A percentile compares a stretch with the other conserved stretches of the same genome.
phyloP scores from a whole-genome alignment of 2,113 vertebrate genomes.

The Amazona vittata region DNA sequence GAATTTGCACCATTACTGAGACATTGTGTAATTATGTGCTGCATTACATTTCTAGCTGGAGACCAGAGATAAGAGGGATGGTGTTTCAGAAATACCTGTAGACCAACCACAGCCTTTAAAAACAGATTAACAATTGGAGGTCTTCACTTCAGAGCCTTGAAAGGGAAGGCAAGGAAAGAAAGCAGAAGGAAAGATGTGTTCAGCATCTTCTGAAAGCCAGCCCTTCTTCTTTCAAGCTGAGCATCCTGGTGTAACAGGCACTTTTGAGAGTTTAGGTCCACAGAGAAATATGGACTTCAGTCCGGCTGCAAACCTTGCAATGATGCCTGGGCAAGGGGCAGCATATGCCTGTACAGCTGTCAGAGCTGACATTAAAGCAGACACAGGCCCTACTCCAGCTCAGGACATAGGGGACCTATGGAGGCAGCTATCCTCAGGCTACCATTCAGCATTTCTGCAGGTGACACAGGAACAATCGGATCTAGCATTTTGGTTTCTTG shows the following conservation, averaged over 20 bases:
- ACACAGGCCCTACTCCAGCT: neutral
- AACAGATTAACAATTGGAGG: neutral
- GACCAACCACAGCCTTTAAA: neutral
- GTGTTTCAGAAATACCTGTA: neutral
- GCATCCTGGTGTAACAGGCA: neutral
- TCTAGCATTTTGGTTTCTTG: neutral
- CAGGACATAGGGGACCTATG: rapidly evolving
- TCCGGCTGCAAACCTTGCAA: neutral
- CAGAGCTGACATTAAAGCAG: neutral
- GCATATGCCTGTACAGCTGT: rapidly evolving
- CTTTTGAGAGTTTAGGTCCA: neutral
- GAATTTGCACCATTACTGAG: constrained; percentile 41
- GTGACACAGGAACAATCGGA: neutral
- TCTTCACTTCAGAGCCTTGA: neutral
- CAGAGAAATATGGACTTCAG: neutral
- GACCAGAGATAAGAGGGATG: neutral
- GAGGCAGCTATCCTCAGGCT: neutral
- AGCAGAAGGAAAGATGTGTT: neutral
- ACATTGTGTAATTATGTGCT: constrained; percentile 12
- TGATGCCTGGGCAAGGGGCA: neutral
- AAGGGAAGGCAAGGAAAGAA: neutral
- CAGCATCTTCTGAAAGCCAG: neutral
- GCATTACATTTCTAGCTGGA: constrained; percentile 13
- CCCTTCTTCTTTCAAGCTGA: neutral
- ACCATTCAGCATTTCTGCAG: neutral